Base-by-base conservation (phyloP, 2,888 invertebrate species). In the Tubulanus polymorphus region DNA sequence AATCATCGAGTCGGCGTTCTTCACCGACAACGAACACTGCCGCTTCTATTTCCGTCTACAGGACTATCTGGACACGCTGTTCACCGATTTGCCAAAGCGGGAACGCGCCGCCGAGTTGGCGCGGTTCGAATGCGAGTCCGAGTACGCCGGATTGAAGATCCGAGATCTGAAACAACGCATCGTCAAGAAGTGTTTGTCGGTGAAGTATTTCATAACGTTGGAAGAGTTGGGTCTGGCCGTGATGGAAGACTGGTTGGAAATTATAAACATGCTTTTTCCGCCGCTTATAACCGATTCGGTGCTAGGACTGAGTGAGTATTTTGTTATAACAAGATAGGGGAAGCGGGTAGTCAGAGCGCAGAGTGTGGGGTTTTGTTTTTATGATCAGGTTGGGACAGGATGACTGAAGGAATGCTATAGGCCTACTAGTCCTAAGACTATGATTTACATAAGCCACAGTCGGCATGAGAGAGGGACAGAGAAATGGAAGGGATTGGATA, bases 11-110 rank as follows among this genome's bases (percentile, higher is more conserved):
- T 73, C 72, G 3, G 66, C 67, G 2, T 70, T 72, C 49, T 56
- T 71, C 1, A 64, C 61, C 30, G 67, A 69, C 45, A 64, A 59
- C 48, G 63, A 67, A n/a, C 66, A 69, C 60, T 67, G 69, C 52
- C 64, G 66, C 52, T 75, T 76, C 59, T 77, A 77, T 63, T 74
- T 72, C 62, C 63, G 78, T 3, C 72, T 73, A 54, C 70, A 69
- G 1, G 74, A 73, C 47, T 52, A 54, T 26, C 35, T 54, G 12
- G 56, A 58, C 32, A 25, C 50, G 3, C 55, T 62, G 35, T 57
- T 47, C 49, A 30, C 46, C 12, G 55, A 57, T n/a, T 37, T 65
- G 18, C 48, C 56, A 3, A 56, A 55, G 6, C 48, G 48, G 1
- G 53, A 55, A 41, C 59, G 59, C 30, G 48, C 57, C 18, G 54